Evolutionary conservation across 2,888 invertebrate genomes (phyloP).

Genomic region (Prionchulus punctatus): DNA sequence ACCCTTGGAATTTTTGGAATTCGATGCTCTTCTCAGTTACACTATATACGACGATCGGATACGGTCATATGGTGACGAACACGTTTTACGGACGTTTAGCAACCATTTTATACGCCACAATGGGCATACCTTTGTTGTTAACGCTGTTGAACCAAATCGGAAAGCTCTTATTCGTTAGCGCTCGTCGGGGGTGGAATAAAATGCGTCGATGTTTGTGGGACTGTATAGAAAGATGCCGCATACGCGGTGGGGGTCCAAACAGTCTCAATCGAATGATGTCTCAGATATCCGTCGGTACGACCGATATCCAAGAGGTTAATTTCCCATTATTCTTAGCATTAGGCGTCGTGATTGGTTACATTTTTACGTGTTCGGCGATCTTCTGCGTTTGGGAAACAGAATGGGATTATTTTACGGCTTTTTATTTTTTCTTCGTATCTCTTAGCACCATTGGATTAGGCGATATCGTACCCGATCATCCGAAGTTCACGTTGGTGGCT

Average conservation of each 20-base stretch:
- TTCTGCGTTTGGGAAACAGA: conserved; percentile 22
- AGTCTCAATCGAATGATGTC: neutral
- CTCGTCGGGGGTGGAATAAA: conserved; percentile 15
- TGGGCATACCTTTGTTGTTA: conserved; percentile 86
- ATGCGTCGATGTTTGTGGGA: conserved; percentile 10
- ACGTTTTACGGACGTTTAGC: conserved; percentile 64
- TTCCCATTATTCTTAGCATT: conserved; percentile 15
- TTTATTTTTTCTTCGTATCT: conserved; percentile 26
- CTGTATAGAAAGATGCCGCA: too few relatives aligned
- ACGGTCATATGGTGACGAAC: conserved; percentile 80
- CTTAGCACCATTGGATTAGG: conserved; percentile 26
- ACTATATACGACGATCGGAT: conserved; percentile 45
- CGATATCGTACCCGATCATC: conserved; percentile 25
- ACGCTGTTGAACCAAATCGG: conserved; percentile 85
- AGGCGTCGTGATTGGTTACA: conserved; percentile 18
- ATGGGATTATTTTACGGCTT: conserved; percentile 23
- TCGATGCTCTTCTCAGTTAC: conserved; percentile 25
- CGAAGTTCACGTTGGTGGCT: conserved; percentile 13
- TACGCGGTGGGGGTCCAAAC: neutral
- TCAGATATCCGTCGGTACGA: neutral
- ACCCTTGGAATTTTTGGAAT: conserved; percentile 27
- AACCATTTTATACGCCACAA: conserved; percentile 75
- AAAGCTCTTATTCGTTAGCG: conserved; percentile 49
- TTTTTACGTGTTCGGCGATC: conserved; percentile 21
- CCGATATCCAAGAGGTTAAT: neutral